Percentiles rank a stretch among this genome's conserved stretches.
phyloP scores from a whole-genome alignment of 37 sponge, comb jelly and placozoan genomes.

The Ephydatia muelleri region DNA sequence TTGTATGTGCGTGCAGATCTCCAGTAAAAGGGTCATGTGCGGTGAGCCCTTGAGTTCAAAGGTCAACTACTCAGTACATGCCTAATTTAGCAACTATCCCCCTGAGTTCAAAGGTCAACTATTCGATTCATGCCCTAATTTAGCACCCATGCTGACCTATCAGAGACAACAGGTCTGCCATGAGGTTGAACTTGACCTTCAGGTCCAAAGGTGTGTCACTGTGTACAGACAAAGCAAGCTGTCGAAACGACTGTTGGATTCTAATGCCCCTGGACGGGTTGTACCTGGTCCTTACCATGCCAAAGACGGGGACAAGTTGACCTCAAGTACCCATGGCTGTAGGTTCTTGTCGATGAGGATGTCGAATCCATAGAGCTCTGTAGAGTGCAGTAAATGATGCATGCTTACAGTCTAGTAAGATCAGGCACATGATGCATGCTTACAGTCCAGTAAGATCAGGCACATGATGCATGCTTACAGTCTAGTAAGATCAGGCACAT shows the following conservation, averaged over 20 bases:
- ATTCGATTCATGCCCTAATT: neutral
- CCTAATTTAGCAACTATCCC: neutral
- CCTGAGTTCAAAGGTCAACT: neutral
- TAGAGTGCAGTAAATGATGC: neutral
- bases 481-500: too few relatives aligned
- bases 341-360: conserved; percentile 68
- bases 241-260: neutral
- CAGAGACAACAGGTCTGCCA: conserved; percentile 46
- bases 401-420: too few relatives aligned
- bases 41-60: neutral
- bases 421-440: too few relatives aligned
- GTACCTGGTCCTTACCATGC: conserved; percentile 33
- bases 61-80: neutral
- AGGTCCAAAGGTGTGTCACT: conserved; percentile 76
- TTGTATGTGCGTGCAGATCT: neutral
- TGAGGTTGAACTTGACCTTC: conserved; percentile 70
- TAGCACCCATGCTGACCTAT: conserved; percentile 19
- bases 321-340: conserved; percentile 84
- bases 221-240: neutral
- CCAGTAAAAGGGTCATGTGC: conserved; percentile 2
- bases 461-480: too few relatives aligned
- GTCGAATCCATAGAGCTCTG: conserved; percentile 88
- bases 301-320: conserved; percentile 81
- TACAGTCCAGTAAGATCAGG: too few relatives aligned
- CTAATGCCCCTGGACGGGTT: neutral